A percentile compares a stretch with the other conserved stretches of the same genome.
phyloP scores from a whole-genome alignment of 1,140 invertebrate genomes.

The Euglossa dilemma region DNA sequence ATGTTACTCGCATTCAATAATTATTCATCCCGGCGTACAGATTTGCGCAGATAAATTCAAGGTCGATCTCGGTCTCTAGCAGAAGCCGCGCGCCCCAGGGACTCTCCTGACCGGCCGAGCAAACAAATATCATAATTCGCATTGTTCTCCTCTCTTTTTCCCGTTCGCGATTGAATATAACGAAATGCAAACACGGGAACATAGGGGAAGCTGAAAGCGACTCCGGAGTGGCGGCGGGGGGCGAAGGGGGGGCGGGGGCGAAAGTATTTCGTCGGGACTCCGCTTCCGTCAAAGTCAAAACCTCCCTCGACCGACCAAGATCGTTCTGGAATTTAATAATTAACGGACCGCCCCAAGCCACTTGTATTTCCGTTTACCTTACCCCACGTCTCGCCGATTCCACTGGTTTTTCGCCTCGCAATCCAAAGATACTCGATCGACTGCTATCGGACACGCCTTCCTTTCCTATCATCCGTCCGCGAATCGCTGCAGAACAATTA shows the following conservation, averaged over 20 bases:
- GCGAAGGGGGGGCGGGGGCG: no score
- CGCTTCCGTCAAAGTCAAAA: conserved; percentile 36
- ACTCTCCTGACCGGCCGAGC: conserved; percentile 69
- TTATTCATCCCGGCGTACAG: conserved; percentile 64
- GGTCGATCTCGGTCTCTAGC: conserved; percentile 53
- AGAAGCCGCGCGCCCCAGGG: conserved; percentile 55
- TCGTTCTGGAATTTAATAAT: conserved; percentile 55
- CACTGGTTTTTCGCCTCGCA: background rate
- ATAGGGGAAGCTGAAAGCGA: conserved; percentile 68
- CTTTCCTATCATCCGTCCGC: background rate
- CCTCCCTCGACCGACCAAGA: conserved; percentile 39
- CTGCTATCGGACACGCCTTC: no score
- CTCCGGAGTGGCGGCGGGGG: background rate
- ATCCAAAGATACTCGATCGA: background rate
- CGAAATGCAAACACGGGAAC: conserved; percentile 81
- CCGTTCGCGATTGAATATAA: conserved; percentile 81
- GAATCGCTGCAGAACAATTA: no score
- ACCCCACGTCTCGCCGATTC: background rate
- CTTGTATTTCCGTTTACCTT: conserved; percentile 27
- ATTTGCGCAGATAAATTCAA: conserved; percentile 66
- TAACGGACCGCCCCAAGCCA: conserved; percentile 39
- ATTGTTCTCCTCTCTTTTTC: conserved; percentile 80
- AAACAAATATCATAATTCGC: conserved; percentile 82
- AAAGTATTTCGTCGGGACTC: conserved; percentile 29
- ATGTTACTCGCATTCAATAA: conserved; percentile 66